A percentile compares a stretch with the other conserved stretches of the same genome.
These are phyloP conservation scores for Dryobotodes eremita DNA, from an alignment of 2,888 invertebrate genomes.

Conservation along the genomic window DNA sequence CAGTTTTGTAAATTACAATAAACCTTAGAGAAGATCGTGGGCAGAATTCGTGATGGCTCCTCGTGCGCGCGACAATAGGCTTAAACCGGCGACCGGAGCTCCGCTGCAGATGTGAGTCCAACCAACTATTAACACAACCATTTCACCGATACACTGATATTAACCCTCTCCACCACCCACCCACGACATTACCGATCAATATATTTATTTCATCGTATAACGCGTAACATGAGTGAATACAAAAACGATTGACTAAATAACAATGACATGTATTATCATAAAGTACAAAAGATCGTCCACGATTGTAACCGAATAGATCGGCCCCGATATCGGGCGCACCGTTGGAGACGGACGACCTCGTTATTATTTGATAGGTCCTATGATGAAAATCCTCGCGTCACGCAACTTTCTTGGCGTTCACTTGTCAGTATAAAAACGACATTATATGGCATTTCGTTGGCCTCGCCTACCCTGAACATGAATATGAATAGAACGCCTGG, in stretches of 20 bases:
- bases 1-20: conserved; percentile 90
- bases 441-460: conserved; percentile 84
- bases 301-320: conserved; percentile 84
- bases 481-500: conserved; percentile 84
- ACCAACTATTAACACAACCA: conserved; percentile 80
- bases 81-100: conserved; percentile 76
- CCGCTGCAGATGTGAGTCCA: conserved; percentile 80
- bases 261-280: conserved; percentile 82
- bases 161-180: conserved; percentile 60
- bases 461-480: conserved; percentile 78
- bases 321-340: conserved; percentile 81
- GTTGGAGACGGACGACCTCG: conserved; percentile 84
- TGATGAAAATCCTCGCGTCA: conserved; percentile 88
- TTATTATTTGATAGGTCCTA: conserved; percentile 89
- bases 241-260: conserved; percentile 80
- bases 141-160: conserved; percentile 76
- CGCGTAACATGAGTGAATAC: conserved; percentile 73
- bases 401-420: conserved; percentile 88
- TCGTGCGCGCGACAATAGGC: conserved; percentile 84
- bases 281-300: conserved; percentile 84
- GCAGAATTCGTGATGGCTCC: conserved; percentile 85
- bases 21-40: conserved; percentile 87
- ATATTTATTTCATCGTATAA: conserved; percentile 63
- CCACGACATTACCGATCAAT: conserved; percentile 64
- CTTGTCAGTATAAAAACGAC: conserved; percentile 88